These are phyloP conservation scores for Thalassophryne amazonica DNA, from an alignment of 2,797 vertebrate species.

Conservation along the genomic window DNA sequence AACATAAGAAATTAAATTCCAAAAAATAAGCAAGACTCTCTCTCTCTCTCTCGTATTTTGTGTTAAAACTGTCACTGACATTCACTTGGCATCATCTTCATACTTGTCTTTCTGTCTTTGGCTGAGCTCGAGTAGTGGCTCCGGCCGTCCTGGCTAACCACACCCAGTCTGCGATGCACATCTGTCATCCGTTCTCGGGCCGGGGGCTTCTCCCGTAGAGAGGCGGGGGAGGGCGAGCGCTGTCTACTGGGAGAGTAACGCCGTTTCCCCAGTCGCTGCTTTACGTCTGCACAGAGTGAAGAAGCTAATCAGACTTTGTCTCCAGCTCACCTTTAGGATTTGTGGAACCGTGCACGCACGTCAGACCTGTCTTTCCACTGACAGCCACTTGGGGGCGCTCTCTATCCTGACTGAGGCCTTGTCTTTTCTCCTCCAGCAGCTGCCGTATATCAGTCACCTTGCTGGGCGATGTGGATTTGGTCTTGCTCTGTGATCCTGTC, in stretches of 20 bases:
- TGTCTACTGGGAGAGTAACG: slow-evolving; percentile 85
- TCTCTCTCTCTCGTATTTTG: no score
- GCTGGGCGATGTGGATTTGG: slow-evolving; percentile 77
- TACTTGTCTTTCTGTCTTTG: slow-evolving; percentile 91
- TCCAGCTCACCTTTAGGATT: no score
- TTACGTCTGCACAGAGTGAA: slow-evolving; percentile 82
- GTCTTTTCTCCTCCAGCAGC: slow-evolving; percentile 93
- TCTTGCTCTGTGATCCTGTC: slow-evolving; percentile 71
- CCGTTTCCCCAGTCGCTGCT: slow-evolving; percentile 91
- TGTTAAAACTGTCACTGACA: no score
- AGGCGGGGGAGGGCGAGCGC: slow-evolving; percentile 72
- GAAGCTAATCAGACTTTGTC: no score
- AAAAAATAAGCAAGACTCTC: no score
- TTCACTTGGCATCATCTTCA: no score
- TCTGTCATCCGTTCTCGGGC: slow-evolving; percentile 86
- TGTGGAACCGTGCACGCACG: no score
- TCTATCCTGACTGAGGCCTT: slow-evolving; percentile 74
- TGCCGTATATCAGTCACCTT: slow-evolving; percentile 90
- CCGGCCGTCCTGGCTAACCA: slow-evolving; percentile 82
- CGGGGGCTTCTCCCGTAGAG: slow-evolving; percentile 63
- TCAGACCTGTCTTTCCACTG: slow-evolving; percentile 83
- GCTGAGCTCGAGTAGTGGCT: slow-evolving; percentile 76
- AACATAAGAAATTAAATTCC: no score
- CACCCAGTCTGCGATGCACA: slow-evolving; percentile 90
- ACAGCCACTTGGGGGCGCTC: slow-evolving; percentile 49